A percentile compares a stretch with the other conserved stretches of the same genome.
Evolutionary conservation across 30 jellyfish, hydroid and myxozoan genomes (phyloP).

Genomic region (Haliclystus octoradiatus): DNA sequence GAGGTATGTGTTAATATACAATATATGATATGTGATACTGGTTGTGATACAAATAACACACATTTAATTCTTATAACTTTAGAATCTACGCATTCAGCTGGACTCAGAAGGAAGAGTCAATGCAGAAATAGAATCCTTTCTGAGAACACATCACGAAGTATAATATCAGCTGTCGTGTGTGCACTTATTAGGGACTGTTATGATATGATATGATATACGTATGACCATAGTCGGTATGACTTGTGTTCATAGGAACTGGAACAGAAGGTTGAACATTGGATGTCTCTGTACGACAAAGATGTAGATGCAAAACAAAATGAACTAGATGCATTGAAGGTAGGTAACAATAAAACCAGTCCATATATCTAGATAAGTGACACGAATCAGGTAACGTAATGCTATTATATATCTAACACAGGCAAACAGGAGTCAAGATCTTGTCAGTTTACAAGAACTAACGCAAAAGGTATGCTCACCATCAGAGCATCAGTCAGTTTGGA

Average conservation of each 20-base stretch:
- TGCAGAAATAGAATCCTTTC: slow-evolving; percentile 69
- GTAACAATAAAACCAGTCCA: too few species aligned
- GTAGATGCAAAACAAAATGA: slow-evolving; percentile 81
- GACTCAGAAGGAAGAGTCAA: slow-evolving; percentile 84
- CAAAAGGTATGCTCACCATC: slow-evolving; percentile 18
- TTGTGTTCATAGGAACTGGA: slow-evolving; percentile 40
- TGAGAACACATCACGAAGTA: slow-evolving; percentile 58
- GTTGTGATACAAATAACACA: too few species aligned
- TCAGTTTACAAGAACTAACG: slow-evolving; percentile 79
- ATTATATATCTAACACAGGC: slow-evolving; percentile 19
- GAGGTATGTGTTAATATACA: too few species aligned
- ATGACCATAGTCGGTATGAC: background rate
- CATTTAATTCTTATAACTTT: too few species aligned
- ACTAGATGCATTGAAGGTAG: slow-evolving; percentile 53
- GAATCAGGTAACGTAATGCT: too few species aligned
- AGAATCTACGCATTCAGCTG: too few species aligned
- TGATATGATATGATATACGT: background rate
- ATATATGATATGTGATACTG: too few species aligned
- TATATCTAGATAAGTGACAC: too few species aligned
- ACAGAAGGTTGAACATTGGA: slow-evolving; percentile 82
- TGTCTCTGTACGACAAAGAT: slow-evolving; percentile 78
- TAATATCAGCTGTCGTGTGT: background rate
- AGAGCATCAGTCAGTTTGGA: too few species aligned
- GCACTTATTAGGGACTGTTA: too few species aligned
- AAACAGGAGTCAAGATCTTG: slow-evolving; percentile 34